phyloP scores from a whole-genome alignment of 2,888 invertebrate genomes.

The Eudasyphora cyanicolor region DNA sequence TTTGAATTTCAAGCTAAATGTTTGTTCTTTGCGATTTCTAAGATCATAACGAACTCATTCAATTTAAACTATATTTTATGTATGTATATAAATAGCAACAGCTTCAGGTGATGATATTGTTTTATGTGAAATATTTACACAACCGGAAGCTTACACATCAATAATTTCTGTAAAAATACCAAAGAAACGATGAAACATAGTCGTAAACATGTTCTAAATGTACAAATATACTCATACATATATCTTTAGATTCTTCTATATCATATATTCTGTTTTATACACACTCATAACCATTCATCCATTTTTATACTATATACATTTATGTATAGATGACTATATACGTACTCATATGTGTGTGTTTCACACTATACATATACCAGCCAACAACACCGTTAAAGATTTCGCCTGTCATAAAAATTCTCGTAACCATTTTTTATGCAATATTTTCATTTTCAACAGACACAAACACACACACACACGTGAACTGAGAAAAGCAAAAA shows the following conservation, averaged over 20 bases:
- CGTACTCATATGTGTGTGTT: background rate
- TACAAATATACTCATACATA: background rate
- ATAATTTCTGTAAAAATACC: conserved; percentile 43
- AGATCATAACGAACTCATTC: too few species aligned
- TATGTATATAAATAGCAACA: background rate
- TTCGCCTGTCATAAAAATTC: background rate
- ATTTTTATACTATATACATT: background rate
- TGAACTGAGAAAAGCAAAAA: background rate
- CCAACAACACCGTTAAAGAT: background rate
- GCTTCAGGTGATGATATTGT: background rate
- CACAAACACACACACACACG: background rate
- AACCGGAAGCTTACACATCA: conserved; percentile 53
- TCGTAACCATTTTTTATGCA: conserved; percentile 20
- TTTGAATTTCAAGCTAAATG: too few species aligned
- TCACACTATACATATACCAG: background rate
- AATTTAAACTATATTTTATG: too few species aligned
- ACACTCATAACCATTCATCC: background rate
- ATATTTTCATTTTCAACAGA: background rate
- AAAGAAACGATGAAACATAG: conserved; percentile 14
- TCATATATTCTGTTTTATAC: background rate
- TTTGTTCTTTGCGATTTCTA: too few species aligned
- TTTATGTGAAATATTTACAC: conserved; percentile 21
- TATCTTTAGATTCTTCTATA: background rate
- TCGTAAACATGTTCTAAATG: background rate
- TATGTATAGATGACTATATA: background rate